Evolutionary conservation across 1,140 invertebrate genomes (phyloP), one percentile per base, ranked within the genome.

Genomic region (Halesus radiatus): DNA sequence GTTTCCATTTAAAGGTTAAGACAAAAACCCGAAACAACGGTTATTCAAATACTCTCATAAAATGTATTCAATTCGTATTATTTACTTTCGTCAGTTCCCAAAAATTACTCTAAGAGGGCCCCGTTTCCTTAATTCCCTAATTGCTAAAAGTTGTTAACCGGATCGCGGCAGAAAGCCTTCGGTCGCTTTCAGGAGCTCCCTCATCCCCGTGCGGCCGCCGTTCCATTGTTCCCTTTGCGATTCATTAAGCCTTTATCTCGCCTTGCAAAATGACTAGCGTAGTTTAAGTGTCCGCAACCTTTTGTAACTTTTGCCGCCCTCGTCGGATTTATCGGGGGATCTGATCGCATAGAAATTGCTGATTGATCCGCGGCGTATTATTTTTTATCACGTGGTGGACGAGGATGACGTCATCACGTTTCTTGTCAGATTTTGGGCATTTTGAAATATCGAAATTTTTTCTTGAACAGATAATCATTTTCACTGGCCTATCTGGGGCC

Each of bases 101-200:
- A 66, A 66, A 66, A 66, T 66, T 37, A 37, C 62, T 16, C 22
- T 66, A 10, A 45, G 37, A 45, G 62, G 15, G 18, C 56, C n/a
- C 7, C 56, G 62, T 32, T 29, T 26, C 1, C 54, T 5, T 8
- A 16, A 23, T 23, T 20, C 23, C 26, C 62, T 66, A 66, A 66
- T 66, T 66, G 62, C 62, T 18, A 66, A 66, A 66, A 66, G 62
- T 66, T 66, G 62, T 66, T 29, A 66, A 13, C 62, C 22, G 29
- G 62, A 66, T 66, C 62, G n/a, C 62, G 32, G 29, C 32, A 66
- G 62, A 22, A 45, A 45, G 37, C 37, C 5, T 45, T 45, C 37
- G 37, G 37, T 45, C 37, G 37, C 29, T 66, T 66, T 32, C 26
- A 37, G 23, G 10, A 22, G 56, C 5, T 16, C 16, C 7, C 62